These are phyloP conservation scores for Tachina lurida DNA, from an alignment of 2,888 invertebrate genomes.

Conservation along the genomic window DNA sequence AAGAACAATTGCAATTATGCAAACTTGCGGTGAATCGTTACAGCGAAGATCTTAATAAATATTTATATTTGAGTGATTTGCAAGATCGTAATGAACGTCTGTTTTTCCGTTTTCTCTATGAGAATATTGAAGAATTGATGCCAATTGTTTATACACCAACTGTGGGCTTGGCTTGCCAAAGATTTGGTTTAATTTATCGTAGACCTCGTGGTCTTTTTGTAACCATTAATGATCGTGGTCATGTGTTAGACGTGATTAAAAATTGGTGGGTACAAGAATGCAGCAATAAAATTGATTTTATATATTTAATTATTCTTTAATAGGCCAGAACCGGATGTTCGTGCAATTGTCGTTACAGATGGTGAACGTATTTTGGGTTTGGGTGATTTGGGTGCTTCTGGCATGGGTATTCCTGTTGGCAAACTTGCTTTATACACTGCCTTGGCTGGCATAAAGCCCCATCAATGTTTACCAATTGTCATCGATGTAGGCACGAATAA, in stretches of 20 bases:
- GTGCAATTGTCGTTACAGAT: slow-evolving; percentile 96
- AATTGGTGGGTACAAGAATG: slow-evolving; percentile 78
- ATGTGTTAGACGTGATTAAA: slow-evolving; percentile 91
- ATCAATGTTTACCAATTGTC: slow-evolving; percentile 96
- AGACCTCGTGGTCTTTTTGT: slow-evolving; percentile 97
- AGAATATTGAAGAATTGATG: slow-evolving; percentile 96
- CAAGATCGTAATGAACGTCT: slow-evolving; percentile 98
- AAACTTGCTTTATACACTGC: slow-evolving; percentile 98
- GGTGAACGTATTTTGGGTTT: slow-evolving; percentile 98
- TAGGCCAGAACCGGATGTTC: slow-evolving; percentile 92
- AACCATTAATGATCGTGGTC: slow-evolving; percentile 96
- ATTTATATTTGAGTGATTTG: slow-evolving; percentile 96
- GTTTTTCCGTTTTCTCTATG: slow-evolving; percentile 95
- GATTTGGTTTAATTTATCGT: slow-evolving; percentile 96
- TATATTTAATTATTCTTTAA: slow-evolving; percentile 5
- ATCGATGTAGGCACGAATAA: slow-evolving; percentile 98
- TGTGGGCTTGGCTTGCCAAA: slow-evolving; percentile 98
- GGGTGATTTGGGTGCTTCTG: slow-evolving; percentile 97
- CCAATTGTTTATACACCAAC: slow-evolving; percentile 99
- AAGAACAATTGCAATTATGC: slow-evolving; percentile 95
- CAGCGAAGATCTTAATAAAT: slow-evolving; percentile 96
- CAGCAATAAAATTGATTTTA: not conserved
- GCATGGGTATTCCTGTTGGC: slow-evolving; percentile 99
- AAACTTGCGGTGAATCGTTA: slow-evolving; percentile 95
- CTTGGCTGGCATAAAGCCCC: slow-evolving; percentile 97